Evolutionary conservation across 2,113 vertebrate genomes (phyloP), one percentile per base, ranked within the genome.

Genomic region (Electrona antarctica): DNA sequence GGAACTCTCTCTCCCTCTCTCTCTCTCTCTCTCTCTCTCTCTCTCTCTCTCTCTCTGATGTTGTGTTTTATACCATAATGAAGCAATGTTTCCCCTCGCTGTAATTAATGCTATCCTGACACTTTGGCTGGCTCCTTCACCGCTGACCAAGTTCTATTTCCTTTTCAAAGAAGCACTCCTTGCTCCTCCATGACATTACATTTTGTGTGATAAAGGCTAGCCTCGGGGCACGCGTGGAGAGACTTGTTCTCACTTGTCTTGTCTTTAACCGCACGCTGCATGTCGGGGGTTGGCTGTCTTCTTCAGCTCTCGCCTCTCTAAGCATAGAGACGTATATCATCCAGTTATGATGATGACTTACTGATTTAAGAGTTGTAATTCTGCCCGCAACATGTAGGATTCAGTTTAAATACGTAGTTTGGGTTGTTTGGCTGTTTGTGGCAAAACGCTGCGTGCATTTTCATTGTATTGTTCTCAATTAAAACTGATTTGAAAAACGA

Each of bases 241-340:
- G 71, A 76, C 90, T 67, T 92, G 90, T 92, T 67, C 78, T 83
- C 74, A 78, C 90, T 82, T 87, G 92, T 85, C 83, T 33, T 88
- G 62, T 73, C 67, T 82, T 71, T 80, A 89, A 86, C 86, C 76
- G 77, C 88, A 85, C 62, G 12, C 66, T 70, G 29, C 4, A 4
- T 33, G 29, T 33, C 29, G 29, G 73, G 66, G 80, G 78, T 73
- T 12, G 14, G 70, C n/a, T n/a, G 60, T 76, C 67, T 61, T 62
- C 74, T 83, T 63, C 71, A 83, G 72, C n/a, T n/a, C n/a, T n/a
- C n/a, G n/a, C n/a, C 69, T 33, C 4, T 62, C 77, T 62, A 29
- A 33, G 1, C 64, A 77, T 4, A 41, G 69, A 85, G 77, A 82
- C 83, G 55, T n/a, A n/a, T 69, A 71, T 84, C 73, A 85, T 85